Percentiles rank a stretch among this genome's conserved stretches.
phyloP scores from a whole-genome alignment of 2,888 invertebrate genomes.

The Exocentrus adspersus region DNA sequence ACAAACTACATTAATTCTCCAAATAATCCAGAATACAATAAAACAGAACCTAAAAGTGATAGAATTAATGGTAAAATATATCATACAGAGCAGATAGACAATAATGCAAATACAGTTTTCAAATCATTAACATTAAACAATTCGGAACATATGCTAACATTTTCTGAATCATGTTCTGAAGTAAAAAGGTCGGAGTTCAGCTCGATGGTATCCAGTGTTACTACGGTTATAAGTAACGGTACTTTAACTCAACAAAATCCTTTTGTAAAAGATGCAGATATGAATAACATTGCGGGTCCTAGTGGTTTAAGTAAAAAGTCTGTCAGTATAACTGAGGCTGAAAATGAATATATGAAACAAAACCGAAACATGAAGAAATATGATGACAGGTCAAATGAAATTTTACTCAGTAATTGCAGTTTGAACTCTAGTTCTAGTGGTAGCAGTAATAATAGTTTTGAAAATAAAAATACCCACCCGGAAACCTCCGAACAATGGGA shows the following conservation, averaged over 20 bases:
- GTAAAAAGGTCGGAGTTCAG: conserved; percentile 41
- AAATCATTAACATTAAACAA: conserved; percentile 46
- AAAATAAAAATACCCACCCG: conserved; percentile 53
- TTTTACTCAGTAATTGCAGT: conserved; percentile 68
- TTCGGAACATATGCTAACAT: conserved; percentile 41
- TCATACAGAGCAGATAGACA: conserved; percentile 61
- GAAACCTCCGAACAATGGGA: conserved; percentile 56
- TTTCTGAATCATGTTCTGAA: conserved; percentile 36
- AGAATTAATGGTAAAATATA: conserved; percentile 55
- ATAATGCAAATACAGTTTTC: conserved; percentile 61
- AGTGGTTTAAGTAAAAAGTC: conserved; percentile 36
- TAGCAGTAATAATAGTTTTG: conserved; percentile 64
- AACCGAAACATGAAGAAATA: conserved; percentile 40
- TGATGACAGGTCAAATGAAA: conserved; percentile 57
- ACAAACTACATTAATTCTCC: conserved; percentile 34
- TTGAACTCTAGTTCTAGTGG: conserved; percentile 66
- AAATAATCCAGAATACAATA: conserved; percentile 48
- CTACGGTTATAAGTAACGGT: conserved; percentile 44
- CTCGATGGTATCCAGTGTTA: conserved; percentile 32
- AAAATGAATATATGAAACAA: conserved; percentile 36
- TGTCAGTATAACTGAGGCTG: conserved; percentile 24
- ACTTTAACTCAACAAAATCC: conserved; percentile 46
- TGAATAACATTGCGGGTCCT: conserved; percentile 41
- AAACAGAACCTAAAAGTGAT: conserved; percentile 47
- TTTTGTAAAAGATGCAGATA: conserved; percentile 31